Evolutionary conservation across 2,113 vertebrate species (phyloP).

Genomic region (Syrrhaptes paradoxus): DNA sequence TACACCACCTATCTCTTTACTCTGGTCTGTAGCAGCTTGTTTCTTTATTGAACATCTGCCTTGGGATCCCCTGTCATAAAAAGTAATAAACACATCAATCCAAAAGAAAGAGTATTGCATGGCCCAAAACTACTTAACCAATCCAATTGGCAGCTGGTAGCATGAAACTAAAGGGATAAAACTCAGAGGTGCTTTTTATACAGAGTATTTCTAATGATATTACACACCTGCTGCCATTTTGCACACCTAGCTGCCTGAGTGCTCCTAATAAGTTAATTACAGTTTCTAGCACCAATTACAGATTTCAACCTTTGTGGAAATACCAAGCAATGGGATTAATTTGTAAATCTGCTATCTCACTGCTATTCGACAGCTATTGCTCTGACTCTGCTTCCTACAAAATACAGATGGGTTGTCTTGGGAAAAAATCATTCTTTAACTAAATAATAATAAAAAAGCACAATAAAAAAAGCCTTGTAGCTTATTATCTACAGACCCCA

Average conservation of each 20-base stretch:
- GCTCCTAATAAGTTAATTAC: conserved; percentile 73
- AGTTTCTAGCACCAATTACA: conserved; percentile 69
- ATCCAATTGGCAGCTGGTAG: conserved; percentile 78
- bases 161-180: conserved; percentile 66
- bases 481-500: conserved; percentile 65
- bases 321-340: conserved; percentile 77
- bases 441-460: conserved; percentile 63
- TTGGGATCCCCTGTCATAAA: conserved; percentile 83
- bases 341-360: conserved; percentile 72
- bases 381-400: conserved; percentile 58
- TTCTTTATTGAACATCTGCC: conserved; percentile 84
- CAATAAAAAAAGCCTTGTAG: conserved; percentile 63
- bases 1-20: conserved; percentile 75
- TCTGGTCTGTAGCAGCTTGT: conserved; percentile 79
- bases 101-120: conserved; percentile 73
- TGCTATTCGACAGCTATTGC: conserved; percentile 68
- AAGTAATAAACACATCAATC: conserved; percentile 90
- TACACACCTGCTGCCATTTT: conserved; percentile 34
- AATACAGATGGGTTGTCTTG: conserved; percentile 61
- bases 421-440: conserved; percentile 59
- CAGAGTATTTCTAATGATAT: conserved; percentile 42
- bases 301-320: conserved; percentile 66
- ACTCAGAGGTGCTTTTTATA: conserved; percentile 44
- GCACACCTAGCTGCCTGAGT: neutral
- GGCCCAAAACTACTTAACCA: conserved; percentile 73